These are phyloP conservation scores for Notiomystis cincta DNA, from an alignment of 2,113 vertebrate species.

Conservation along the genomic window DNA sequence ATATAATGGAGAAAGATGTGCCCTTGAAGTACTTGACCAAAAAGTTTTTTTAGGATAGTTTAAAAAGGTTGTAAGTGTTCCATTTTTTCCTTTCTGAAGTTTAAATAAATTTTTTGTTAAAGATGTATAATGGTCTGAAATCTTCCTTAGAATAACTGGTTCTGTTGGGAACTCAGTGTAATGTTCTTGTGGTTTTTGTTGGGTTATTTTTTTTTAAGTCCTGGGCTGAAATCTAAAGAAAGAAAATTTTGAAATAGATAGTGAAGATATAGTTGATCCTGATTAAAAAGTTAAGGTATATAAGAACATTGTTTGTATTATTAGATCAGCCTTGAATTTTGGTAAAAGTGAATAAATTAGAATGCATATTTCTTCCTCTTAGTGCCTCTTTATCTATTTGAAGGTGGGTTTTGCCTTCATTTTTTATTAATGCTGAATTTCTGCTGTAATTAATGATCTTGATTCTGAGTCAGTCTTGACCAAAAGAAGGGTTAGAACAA, in stretches of 20 bases:
- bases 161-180: not conserved
- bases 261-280: conserved; percentile 19
- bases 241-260: conserved; percentile 35
- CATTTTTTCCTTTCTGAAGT: not conserved
- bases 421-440: not conserved
- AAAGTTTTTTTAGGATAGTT: not conserved
- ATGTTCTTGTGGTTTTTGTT: not conserved
- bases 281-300: conserved; percentile 45
- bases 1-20: not conserved
- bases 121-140: not conserved
- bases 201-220: not conserved
- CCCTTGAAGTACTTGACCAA: not conserved
- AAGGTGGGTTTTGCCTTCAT: not conserved
- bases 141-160: conserved; percentile 12
- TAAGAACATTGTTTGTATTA: not conserved
- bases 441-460: not conserved
- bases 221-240: not conserved
- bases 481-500: not conserved
- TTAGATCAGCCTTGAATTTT: conserved; percentile 23
- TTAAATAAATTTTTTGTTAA: not conserved
- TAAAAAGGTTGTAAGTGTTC: not conserved
- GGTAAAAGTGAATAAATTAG: not conserved
- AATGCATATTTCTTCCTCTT: not conserved
- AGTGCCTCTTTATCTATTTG: not conserved
- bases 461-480: not conserved